Conservation (phyloP, 1,140 invertebrate species). For the Drosophila tani region DNA sequence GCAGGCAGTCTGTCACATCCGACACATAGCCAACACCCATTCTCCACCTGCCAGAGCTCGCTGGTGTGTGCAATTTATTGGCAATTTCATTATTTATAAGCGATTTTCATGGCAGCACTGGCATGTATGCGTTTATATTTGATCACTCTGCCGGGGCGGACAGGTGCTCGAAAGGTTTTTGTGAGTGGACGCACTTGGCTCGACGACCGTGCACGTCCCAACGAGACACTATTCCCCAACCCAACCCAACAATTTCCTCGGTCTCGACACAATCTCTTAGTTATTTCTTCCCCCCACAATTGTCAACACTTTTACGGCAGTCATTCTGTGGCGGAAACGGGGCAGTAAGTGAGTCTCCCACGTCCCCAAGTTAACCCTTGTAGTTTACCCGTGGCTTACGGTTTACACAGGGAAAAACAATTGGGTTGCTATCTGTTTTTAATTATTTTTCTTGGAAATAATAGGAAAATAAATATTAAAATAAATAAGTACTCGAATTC, state of each 20-base stretch:
- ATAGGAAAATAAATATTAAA: not conserved
- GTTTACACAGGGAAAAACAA: not conserved
- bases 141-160: constrained; percentile 14
- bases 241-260: constrained; percentile 13
- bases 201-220: constrained; percentile 1
- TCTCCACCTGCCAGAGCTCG: not conserved
- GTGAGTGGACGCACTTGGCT: constrained; percentile 17
- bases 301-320: constrained; percentile 37
- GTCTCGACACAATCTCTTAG: constrained; percentile 18
- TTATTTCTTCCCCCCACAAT: constrained; percentile 20
- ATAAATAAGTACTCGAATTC: too few relatives aligned
- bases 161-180: constrained; percentile 20
- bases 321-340: constrained; percentile 15
- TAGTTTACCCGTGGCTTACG: not conserved
- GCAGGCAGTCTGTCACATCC: constrained; percentile 17
- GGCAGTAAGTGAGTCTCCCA: constrained; percentile 17
- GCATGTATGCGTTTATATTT: constrained; percentile 25
- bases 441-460: not conserved
- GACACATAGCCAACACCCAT: constrained; percentile 4
- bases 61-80: constrained; percentile 63
- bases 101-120: constrained; percentile 55
- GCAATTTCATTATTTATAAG: constrained; percentile 74
- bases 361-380: constrained; percentile 17
- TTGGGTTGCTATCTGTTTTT: too few relatives aligned
- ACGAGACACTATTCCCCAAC: constrained; percentile 2